A percentile compares a stretch with the other conserved stretches of the same genome.
Evolutionary conservation across 2,888 invertebrate species (phyloP).

Genomic region (Spatulosminthurus flaviceps): DNA sequence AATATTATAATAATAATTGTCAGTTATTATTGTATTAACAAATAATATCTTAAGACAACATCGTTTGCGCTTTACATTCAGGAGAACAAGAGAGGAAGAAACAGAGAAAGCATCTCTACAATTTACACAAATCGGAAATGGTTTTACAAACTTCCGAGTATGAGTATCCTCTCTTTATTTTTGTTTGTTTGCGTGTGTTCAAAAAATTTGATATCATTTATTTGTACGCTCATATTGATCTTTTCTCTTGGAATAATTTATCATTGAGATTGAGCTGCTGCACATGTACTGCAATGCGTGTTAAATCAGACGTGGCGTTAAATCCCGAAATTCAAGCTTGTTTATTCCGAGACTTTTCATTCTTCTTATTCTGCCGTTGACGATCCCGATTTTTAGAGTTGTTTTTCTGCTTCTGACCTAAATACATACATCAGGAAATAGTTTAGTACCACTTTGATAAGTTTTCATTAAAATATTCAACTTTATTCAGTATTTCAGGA

Average conservation of each 20-base stretch:
- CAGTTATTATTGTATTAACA: constrained; percentile 1
- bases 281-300: constrained; percentile 37
- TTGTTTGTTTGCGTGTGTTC: constrained; percentile 19
- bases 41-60: background rate
- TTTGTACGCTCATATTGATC: constrained; percentile 42
- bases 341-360: constrained; percentile 48
- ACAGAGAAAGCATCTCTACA: constrained; percentile 19
- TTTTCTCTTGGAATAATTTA: constrained; percentile 44
- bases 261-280: constrained; percentile 41
- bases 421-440: constrained; percentile 16
- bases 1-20: constrained; percentile 1
- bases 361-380: constrained; percentile 56
- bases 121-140: constrained; percentile 4
- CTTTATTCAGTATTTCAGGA: background rate
- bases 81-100: background rate
- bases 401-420: constrained; percentile 53
- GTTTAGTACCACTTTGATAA: background rate
- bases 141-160: constrained; percentile 8
- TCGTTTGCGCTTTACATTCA: background rate
- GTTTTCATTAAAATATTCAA: background rate
- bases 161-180: background rate
- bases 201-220: constrained; percentile 29
- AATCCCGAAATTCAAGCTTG: constrained; percentile 19
- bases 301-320: background rate
- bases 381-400: constrained; percentile 58